A percentile compares a stretch with the other conserved stretches of the same genome.
Conservation (phyloP, 2,888 invertebrate species). For the Drosophila merina region DNA sequence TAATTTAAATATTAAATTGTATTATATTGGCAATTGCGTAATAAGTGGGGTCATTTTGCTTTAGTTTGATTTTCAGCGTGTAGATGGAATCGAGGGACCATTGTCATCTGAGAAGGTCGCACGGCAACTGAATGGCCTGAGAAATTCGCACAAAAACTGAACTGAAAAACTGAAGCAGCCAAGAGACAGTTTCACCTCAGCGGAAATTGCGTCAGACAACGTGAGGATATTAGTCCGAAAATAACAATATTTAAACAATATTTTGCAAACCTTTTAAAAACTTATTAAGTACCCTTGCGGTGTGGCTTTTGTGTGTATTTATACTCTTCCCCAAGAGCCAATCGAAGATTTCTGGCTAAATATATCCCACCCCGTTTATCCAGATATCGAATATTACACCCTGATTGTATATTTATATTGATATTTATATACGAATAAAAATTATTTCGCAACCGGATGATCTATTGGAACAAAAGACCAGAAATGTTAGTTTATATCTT, state of each 20-base stretch:
- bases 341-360: constrained; percentile 16
- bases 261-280: constrained; percentile 69
- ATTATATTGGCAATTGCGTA: constrained; percentile 15
- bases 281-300: constrained; percentile 54
- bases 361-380: constrained; percentile 14
- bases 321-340: constrained; percentile 23
- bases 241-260: constrained; percentile 70
- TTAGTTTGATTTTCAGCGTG: constrained; percentile 26
- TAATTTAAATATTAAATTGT: constrained; percentile 19
- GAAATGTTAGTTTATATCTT: constrained; percentile 21
- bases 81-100: constrained; percentile 48
- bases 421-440: constrained; percentile 1
- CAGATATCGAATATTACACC: background rate
- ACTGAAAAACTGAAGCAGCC: constrained; percentile 5
- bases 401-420: no score
- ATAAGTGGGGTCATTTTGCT: constrained; percentile 18
- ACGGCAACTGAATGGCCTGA: constrained; percentile 54
- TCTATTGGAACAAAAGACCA: constrained; percentile 1
- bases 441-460: constrained; percentile 28
- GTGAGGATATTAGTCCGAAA: constrained; percentile 58
- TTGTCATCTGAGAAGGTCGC: constrained; percentile 72
- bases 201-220: constrained; percentile 66
- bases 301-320: constrained; percentile 32
- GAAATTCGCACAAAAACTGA: constrained; percentile 39
- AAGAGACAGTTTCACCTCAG: constrained; percentile 32